phyloP scores from a whole-genome alignment of 2,888 invertebrate species.

The Nomada flava region DNA sequence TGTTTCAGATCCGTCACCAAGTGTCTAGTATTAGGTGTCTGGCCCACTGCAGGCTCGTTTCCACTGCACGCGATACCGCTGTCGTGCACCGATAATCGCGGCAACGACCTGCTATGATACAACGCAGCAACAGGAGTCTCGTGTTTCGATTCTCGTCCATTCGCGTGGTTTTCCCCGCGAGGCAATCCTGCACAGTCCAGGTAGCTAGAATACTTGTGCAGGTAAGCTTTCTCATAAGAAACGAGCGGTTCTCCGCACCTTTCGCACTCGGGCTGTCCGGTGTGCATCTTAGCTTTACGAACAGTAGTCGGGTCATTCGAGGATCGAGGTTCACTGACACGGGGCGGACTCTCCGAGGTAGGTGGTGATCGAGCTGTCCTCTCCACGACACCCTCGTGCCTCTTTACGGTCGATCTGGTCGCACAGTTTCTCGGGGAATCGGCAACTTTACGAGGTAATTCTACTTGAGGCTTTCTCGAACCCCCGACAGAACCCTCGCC shows the following conservation, averaged over 20 bases:
- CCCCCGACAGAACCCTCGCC: slow-evolving; percentile 11
- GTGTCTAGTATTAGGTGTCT: slow-evolving; percentile 78
- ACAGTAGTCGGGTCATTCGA: slow-evolving; percentile 20
- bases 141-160: slow-evolving; percentile 11
- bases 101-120: slow-evolving; percentile 88
- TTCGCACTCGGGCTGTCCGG: slow-evolving; percentile 36
- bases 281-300: not conserved
- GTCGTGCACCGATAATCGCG: slow-evolving; percentile 87
- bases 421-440: slow-evolving; percentile 40
- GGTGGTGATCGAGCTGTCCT: slow-evolving; percentile 17
- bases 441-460: slow-evolving; percentile 55
- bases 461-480: not conserved
- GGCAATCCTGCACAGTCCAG: slow-evolving; percentile 34
- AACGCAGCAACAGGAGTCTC: slow-evolving; percentile 77
- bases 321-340: slow-evolving; percentile 26
- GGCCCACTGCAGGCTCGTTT: slow-evolving; percentile 85
- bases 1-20: slow-evolving; percentile 86
- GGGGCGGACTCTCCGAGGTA: slow-evolving; percentile 10
- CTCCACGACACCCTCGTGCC: not conserved
- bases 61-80: slow-evolving; percentile 84
- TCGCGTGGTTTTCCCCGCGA: slow-evolving; percentile 17
- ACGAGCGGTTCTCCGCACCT: slow-evolving; percentile 47
- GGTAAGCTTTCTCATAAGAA: slow-evolving; percentile 31
- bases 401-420: slow-evolving; percentile 30
- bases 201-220: slow-evolving; percentile 42